Evolutionary conservation across 1,140 invertebrate species (phyloP).

Genomic region (Bombus haemorrhoidalis): DNA sequence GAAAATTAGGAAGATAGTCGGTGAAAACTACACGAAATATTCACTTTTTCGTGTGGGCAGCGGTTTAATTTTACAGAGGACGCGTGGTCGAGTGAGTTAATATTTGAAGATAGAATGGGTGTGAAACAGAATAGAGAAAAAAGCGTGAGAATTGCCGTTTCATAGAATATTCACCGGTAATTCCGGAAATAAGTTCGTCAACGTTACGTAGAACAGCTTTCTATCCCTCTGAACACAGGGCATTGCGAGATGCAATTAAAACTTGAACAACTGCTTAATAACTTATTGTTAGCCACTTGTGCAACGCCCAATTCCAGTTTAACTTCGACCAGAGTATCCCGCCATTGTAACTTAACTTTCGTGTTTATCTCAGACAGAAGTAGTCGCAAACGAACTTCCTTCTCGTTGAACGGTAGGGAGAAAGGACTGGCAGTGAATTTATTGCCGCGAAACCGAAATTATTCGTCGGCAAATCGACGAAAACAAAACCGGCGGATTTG

Average conservation of each 20-base stretch:
- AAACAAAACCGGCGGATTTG: not conserved
- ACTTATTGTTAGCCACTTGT: slow-evolving; percentile 72
- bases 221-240: slow-evolving; percentile 15
- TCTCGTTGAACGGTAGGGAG: not conserved
- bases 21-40: not conserved
- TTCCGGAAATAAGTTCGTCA: slow-evolving; percentile 56
- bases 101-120: not conserved
- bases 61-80: not conserved
- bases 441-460: slow-evolving; percentile 28
- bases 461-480: not conserved
- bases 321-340: slow-evolving; percentile 59
- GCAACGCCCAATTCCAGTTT: slow-evolving; percentile 69
- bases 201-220: slow-evolving; percentile 42
- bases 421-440: slow-evolving; percentile 13
- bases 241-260: slow-evolving; percentile 72
- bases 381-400: slow-evolving; percentile 27
- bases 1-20: no score
- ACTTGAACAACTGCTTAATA: slow-evolving; percentile 75
- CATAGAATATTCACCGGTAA: slow-evolving; percentile 33
- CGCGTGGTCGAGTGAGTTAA: not conserved
- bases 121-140: not conserved
- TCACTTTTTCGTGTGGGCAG: not conserved
- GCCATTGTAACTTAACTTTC: slow-evolving; percentile 54
- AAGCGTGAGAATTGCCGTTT: not conserved
- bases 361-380: slow-evolving; percentile 46